phyloP scores from a whole-genome alignment of 2,797 vertebrate genomes.

The Iguana delicatissima region DNA sequence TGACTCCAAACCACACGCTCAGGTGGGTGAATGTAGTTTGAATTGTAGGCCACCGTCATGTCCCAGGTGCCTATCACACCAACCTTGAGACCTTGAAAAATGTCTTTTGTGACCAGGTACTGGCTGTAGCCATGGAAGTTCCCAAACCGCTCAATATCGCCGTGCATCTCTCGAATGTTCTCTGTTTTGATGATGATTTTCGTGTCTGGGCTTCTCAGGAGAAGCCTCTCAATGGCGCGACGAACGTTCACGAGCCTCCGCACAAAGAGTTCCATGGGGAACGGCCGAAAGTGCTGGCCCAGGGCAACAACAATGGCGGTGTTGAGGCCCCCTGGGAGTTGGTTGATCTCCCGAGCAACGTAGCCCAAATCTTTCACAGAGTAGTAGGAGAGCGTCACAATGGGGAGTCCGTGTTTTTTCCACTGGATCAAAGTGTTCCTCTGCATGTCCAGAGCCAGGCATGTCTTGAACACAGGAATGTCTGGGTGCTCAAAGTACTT shows the following conservation, averaged over 20 bases:
- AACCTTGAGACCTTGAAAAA: slow-evolving; percentile 60
- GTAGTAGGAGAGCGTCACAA: not conserved
- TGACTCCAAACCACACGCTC: slow-evolving; percentile 49
- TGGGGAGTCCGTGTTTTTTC: slow-evolving; percentile 54
- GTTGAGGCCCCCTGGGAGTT: slow-evolving; percentile 38
- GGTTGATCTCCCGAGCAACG: slow-evolving; percentile 43
- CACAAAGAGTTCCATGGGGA: slow-evolving; percentile 60
- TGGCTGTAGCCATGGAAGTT: slow-evolving; percentile 62
- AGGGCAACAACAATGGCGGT: slow-evolving; percentile 40
- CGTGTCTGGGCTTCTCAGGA: slow-evolving; percentile 57
- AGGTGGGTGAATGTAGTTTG: slow-evolving; percentile 3
- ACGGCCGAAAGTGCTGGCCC: slow-evolving; percentile 58
- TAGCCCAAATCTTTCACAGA: slow-evolving; percentile 40
- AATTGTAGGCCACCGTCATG: slow-evolving; percentile 51
- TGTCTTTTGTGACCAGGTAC: slow-evolving; percentile 53
- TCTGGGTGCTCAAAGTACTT: slow-evolving; percentile 55
- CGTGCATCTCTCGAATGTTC: slow-evolving; percentile 42
- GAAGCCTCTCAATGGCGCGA: slow-evolving; percentile 44
- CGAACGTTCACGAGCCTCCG: slow-evolving; percentile 34
- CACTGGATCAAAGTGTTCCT: slow-evolving; percentile 51
- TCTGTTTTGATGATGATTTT: slow-evolving; percentile 66
- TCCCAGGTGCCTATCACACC: slow-evolving; percentile 63
- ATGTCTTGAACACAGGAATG: slow-evolving; percentile 31
- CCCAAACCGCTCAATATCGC: slow-evolving; percentile 23
- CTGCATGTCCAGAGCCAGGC: slow-evolving; percentile 57